Evolutionary conservation across 92 coral and sea anemone species (phyloP).

Genomic region (Actinostola sp.): DNA sequence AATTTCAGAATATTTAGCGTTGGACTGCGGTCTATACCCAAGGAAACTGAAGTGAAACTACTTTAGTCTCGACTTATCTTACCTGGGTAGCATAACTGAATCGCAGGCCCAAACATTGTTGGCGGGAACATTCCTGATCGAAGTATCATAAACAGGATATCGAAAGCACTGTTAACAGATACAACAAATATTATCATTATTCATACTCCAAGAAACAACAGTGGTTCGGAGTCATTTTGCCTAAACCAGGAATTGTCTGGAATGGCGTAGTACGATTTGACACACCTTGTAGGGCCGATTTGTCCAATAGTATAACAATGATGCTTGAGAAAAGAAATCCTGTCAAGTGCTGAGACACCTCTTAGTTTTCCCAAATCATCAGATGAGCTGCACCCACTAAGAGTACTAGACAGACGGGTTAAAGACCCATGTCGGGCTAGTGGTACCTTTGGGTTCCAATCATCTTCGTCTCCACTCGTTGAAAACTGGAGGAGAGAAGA

Average conservation of each 20-base stretch:
- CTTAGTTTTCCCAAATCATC: slow-evolving; percentile 29
- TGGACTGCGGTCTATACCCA: not conserved
- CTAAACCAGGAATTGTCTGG: too few relatives aligned
- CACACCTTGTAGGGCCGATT: slow-evolving; percentile 88
- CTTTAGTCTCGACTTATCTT: too few relatives aligned
- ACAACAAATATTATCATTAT: not conserved
- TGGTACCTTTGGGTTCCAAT: slow-evolving; percentile 26
- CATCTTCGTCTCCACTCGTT: slow-evolving; percentile 31
- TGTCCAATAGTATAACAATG: slow-evolving; percentile 89
- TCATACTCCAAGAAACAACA: too few relatives aligned
- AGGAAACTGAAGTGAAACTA: not conserved
- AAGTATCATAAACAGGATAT: slow-evolving; percentile 79
- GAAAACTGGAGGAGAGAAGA: slow-evolving; percentile 78
- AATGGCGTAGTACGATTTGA: too few relatives aligned
- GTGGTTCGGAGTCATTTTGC: too few relatives aligned
- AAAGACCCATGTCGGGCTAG: slow-evolving; percentile 65
- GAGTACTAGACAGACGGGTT: slow-evolving; percentile 29
- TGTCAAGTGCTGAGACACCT: slow-evolving; percentile 66
- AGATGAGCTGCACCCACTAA: slow-evolving; percentile 33
- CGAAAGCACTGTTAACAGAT: slow-evolving; percentile 77
- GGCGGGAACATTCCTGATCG: slow-evolving; percentile 90
- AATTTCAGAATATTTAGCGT: too few relatives aligned
- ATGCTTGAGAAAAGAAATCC: slow-evolving; percentile 82
- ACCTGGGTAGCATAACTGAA: slow-evolving; percentile 85
- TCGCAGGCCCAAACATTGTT: slow-evolving; percentile 76